These are phyloP conservation scores for Salmo trutta DNA, from an alignment of 2,797 vertebrate genomes.

Conservation along the genomic window DNA sequence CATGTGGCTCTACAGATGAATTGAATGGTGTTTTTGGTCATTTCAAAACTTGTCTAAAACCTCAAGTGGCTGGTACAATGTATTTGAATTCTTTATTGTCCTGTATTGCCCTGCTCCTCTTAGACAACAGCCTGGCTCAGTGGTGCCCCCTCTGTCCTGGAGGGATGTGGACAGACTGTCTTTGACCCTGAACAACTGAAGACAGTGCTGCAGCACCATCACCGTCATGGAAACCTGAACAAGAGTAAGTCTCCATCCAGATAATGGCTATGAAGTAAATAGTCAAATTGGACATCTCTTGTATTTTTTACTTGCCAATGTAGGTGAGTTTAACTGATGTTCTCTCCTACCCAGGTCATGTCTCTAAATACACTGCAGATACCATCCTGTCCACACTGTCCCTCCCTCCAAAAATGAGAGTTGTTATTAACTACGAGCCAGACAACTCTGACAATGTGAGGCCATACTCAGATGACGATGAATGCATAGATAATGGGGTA, in stretches of 20 bases:
- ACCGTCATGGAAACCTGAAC: slow-evolving; percentile 65
- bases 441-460: background rate
- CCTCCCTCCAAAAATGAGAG: background rate
- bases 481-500: background rate
- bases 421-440: background rate
- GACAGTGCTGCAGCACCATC: slow-evolving; percentile 69
- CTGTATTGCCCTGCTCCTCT: background rate
- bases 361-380: background rate
- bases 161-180: slow-evolving; percentile 69
- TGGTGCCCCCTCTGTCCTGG: slow-evolving; percentile 56
- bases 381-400: slow-evolving; percentile 11
- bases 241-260: slow-evolving; percentile 49
- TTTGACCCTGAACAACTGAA: slow-evolving; percentile 66
- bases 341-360: background rate
- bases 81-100: background rate
- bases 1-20: background rate
- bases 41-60: background rate
- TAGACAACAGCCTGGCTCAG: slow-evolving; percentile 75
- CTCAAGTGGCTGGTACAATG: background rate
- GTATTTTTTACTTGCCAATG: background rate
- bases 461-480: background rate
- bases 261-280: background rate
- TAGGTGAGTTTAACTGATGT: background rate
- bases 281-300: background rate
- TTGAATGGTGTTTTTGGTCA: background rate